A percentile compares a stretch with the other conserved stretches of the same genome.
phyloP scores from a whole-genome alignment of 2,113 vertebrate species.

The Xiphias gladius region DNA sequence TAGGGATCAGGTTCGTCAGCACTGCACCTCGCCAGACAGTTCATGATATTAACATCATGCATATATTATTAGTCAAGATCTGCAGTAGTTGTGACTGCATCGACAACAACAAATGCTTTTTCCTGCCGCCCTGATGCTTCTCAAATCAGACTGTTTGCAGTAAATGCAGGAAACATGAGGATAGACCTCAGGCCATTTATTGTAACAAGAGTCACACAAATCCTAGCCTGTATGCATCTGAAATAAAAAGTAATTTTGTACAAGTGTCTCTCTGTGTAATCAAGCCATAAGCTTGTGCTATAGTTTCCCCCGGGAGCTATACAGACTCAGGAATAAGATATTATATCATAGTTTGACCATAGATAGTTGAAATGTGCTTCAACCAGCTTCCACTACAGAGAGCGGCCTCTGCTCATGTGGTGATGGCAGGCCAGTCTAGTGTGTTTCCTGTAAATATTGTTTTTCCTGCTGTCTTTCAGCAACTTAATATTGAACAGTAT shows the following conservation, averaged over 20 bases:
- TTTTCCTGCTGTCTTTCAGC: conserved; percentile 11
- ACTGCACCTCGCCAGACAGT: neutral
- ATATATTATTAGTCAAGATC: conserved; percentile 1
- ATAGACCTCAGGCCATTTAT: conserved; percentile 27
- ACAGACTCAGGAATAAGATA: conserved; percentile 10
- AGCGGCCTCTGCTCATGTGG: neutral
- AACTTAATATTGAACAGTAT: conserved; percentile 16
- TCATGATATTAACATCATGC: conserved; percentile 15
- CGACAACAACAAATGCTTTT: neutral
- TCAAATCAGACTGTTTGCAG: neutral
- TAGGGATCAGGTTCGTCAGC: conserved; percentile 12
- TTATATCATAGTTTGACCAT: conserved; percentile 26
- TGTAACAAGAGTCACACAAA: conserved; percentile 35
- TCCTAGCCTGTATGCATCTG: neutral
- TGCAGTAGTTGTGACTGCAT: neutral
- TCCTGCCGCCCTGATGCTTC: neutral
- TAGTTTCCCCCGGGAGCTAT: conserved; percentile 31
- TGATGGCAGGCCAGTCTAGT: neutral
- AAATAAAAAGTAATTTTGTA: conserved; percentile 55
- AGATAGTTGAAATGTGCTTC: conserved; percentile 23
- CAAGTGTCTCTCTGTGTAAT: conserved; percentile 36
- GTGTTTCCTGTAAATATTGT: conserved; percentile 45
- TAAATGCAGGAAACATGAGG: conserved; percentile 43
- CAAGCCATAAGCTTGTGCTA: conserved; percentile 21
- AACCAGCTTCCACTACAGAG: neutral